Conservation (phyloP, 2,113 vertebrate genomes). For the Orcinus orca region DNA sequence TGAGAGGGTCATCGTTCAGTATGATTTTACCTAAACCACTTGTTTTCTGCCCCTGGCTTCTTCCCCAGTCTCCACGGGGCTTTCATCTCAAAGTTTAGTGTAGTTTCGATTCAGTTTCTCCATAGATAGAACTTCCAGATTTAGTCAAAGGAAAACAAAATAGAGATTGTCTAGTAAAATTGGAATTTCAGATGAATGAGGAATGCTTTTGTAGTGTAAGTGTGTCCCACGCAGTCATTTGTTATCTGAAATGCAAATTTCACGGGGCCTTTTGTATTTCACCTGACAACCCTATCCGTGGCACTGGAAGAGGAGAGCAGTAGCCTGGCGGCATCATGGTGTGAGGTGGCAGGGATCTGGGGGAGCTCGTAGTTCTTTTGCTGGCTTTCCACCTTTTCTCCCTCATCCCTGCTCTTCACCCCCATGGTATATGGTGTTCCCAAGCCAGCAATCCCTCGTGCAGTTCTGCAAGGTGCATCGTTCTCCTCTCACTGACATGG, state of each 20-base stretch:
- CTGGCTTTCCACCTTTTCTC: accelerated
- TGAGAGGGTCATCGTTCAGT: background rate
- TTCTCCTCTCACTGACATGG: background rate
- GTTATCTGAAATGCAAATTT: background rate
- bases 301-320: background rate
- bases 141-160: background rate
- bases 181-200: background rate
- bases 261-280: background rate
- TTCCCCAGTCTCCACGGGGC: background rate
- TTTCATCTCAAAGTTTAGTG: background rate
- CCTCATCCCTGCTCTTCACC: background rate
- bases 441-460: background rate
- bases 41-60: background rate
- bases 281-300: background rate
- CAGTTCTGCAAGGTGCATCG: background rate
- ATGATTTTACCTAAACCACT: background rate
- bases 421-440: accelerated
- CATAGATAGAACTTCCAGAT: background rate
- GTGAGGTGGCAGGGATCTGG: background rate
- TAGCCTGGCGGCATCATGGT: too few species aligned
- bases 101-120: background rate
- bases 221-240: background rate
- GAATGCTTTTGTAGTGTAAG: background rate
- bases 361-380: too few species aligned
- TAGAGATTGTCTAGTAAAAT: background rate